A percentile compares a stretch with the other conserved stretches of the same genome.
Evolutionary conservation across 2,797 vertebrate genomes (phyloP).

Genomic region (Vespertilio murinus): DNA sequence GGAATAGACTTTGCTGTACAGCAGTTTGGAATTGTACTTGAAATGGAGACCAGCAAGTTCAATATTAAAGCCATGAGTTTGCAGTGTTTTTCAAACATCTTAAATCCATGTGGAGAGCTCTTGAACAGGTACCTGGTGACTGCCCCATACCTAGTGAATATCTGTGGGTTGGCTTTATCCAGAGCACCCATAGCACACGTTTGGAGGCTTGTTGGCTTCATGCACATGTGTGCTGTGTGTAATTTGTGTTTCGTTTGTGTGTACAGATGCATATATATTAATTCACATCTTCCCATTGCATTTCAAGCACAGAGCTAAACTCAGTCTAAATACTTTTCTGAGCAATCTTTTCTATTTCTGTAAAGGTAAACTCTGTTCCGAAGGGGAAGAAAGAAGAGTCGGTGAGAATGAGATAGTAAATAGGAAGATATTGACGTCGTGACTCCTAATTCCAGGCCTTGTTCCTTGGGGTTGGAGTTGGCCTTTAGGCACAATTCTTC

Average conservation of each 20-base stretch:
- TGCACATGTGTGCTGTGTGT: constrained; percentile 2
- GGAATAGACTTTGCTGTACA: not conserved
- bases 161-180: not conserved
- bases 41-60: constrained; percentile 6
- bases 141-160: not conserved
- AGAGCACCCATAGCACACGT: constrained; percentile 6
- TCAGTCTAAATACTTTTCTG: constrained; percentile 40
- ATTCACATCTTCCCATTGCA: constrained; percentile 56
- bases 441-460: constrained; percentile 62
- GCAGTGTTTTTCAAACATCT: constrained; percentile 43
- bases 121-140: constrained; percentile 17
- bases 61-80: constrained; percentile 1
- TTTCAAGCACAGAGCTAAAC: constrained; percentile 58
- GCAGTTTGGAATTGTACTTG: not conserved
- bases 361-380: constrained; percentile 51
- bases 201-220: constrained; percentile 27
- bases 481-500: constrained; percentile 4
- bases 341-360: constrained; percentile 28
- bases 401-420: constrained; percentile 43
- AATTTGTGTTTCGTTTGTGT: not conserved
- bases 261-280: constrained; percentile 31
- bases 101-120: not conserved
- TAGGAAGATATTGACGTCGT: not conserved
- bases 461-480: constrained; percentile 3
- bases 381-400: constrained; percentile 8